Evolutionary conservation across 2,888 invertebrate species (phyloP), one percentile per base, ranked within the genome.

Genomic region (Morpho deidamia): DNA sequence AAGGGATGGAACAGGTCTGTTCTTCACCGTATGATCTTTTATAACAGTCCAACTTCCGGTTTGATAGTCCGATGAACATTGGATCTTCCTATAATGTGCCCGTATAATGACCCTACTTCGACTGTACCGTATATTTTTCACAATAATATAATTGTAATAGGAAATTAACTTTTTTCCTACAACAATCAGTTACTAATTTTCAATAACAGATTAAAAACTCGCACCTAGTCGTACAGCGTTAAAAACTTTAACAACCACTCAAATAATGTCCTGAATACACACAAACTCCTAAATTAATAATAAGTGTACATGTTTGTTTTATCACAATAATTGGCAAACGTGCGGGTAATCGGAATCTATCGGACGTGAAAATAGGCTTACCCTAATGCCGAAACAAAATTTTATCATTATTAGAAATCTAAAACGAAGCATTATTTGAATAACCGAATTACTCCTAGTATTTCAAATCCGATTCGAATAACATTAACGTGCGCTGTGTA

Each of bases 401-500:
- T 65, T 63, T 65, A 64, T 64, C 62, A 58, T 65, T 63, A 61
- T 66, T 66, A 67, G 66, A 67, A 62, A 64, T 66, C 65, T 63
- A 61, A 62, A 62, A 64, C 61, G 62, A 52, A 61, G 62, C 62
- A 62, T 63, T 65, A 66, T 66, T 64, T 58, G 60, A 59, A 61
- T 66, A 64, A 63, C 64, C 56, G 59, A 62, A 68, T 66, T 64
- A 61, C 65, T 56, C 61, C 58, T 64, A 62, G 61, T 67, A 66
- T 69, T 74, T 74, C 71, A 70, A 72, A 73, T 69, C 68, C 67
- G 71, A 74, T 71, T 70, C 68, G 64, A 78, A 78, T 76, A 74
- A 72, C 71, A 71, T 69, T 73, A 78, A 76, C 72, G 75, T 71
- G 71, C 70, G 70, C 63, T 56, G 56, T 66, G 70, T 80, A 80